Base-by-base conservation (phyloP, 2,888 invertebrate species). In the Falcaria lacertinaria region DNA sequence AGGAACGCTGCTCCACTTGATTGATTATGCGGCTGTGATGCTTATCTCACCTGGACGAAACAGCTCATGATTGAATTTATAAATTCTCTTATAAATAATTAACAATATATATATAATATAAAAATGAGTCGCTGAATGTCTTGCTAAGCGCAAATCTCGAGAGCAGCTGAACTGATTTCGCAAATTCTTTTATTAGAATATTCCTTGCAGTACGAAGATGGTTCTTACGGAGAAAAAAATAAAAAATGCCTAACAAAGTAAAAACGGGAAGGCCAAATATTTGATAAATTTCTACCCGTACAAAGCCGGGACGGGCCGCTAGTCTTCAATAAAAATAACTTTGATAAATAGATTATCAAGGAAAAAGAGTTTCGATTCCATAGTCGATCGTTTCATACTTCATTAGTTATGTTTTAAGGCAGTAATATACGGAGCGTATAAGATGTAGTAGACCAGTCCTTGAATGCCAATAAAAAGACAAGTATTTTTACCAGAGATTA, bases 21-120 rank as follows among this genome's bases (percentile, higher is more conserved):
- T 77, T 74, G 74, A 78, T 78, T 64, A 68, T 68, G 54, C 54
- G 54, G 48, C 53, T 52, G 48, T 50, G 74, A 77, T 74, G 63
- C 57, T 64, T 74, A 77, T 74, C 72, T 68, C 50, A 41, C 51
- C 48, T 44, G 61, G 61, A 74, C 72, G 69, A 69, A 73, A 71
- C 65, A 69, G 54, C 63, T 64, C 57, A 54, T 60, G 66, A 69
- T 72, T 69, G 62, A 69, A 72, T 69, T 66, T 59, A 59, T 71
- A 69, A 71, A 69, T 66, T 61, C 62, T 67, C 60, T 67, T 58
- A 60, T 49, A 60, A 53, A 55, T 52, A 58, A 53, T 47, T 52
- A 50, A 47, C 43, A 41, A 52, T 46, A 38, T 33, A 42, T 34
- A 15, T 36, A 14, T 22, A 33, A 11, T 14, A 19, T 44, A 41